Evolutionary conservation across 2,113 vertebrate species (phyloP), one percentile per base, ranked within the genome.

Genomic region (Osmerus eperlanus): DNA sequence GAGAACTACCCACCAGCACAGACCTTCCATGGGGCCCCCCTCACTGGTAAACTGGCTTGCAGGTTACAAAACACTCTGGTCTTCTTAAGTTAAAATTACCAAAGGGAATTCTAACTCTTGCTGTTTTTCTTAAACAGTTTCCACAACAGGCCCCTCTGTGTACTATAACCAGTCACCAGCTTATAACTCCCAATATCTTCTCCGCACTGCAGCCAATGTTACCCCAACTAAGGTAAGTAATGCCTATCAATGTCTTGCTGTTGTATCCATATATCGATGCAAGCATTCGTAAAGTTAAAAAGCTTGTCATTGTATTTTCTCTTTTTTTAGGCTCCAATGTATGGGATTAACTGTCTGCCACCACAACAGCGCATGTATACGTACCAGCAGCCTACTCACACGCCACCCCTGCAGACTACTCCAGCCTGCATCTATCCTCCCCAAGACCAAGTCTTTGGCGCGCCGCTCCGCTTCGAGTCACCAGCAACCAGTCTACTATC

Each of bases 161-260:
- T 97, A 94, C 88, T 98, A 97, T 92, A 97, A 88, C 81, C 96
- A 95, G 75, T 96, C 97, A 76, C 94, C 96, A 83, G 94, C 93
- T 67, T 98, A 97, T 87, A 97, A 96, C 87, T 95, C 96, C 59
- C 97, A 98, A 80, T 96, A 96, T 89, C 95, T 97, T 82, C 92
- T 98, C 56, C 94, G 95, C 82, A 91, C 96, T 84, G 93, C 96
- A 58, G 90, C 94, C 77, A 98, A 94, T 84, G 93, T 95, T 72
- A 98, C 97, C 12, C 97, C 96, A 80, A 94, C 96, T 14, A 98
- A 98, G 95, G 97, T 99, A 90, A 85, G 75, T 85, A 3, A 4
- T 36, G 7, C 32, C 32, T 36, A 36, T 36, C 32, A 5, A 36
- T 36, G 32, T 36, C 5, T 36, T 36, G 6, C 32, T 36, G 29